A percentile compares a stretch with the other conserved stretches of the same genome.
Evolutionary conservation across 2,113 vertebrate genomes (phyloP).

Genomic region (Labeo catla): DNA sequence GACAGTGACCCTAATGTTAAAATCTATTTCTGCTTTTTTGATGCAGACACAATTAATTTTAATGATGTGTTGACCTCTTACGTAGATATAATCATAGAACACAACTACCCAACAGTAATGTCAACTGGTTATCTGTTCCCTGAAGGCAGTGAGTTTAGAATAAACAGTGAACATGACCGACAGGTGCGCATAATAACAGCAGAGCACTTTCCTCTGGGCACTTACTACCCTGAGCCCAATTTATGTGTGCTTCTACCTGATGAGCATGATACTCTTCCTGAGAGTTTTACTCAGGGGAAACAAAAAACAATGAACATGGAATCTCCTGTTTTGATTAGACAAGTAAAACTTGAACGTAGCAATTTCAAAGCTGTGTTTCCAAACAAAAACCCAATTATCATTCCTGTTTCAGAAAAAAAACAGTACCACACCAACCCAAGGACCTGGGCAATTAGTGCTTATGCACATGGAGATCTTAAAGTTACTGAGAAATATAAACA

Average conservation of each 20-base stretch:
- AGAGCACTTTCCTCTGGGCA: background rate
- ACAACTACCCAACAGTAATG: constrained; percentile 9
- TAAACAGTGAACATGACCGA: background rate
- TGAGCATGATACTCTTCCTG: background rate
- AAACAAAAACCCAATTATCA: background rate
- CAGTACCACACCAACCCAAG: fast-evolving
- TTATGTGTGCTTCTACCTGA: constrained; percentile 6
- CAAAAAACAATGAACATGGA: background rate
- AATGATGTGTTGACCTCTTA: background rate
- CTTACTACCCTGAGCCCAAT: constrained; percentile 26
- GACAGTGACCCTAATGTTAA: no score
- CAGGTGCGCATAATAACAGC: background rate
- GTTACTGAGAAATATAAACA: background rate
- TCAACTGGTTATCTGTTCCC: constrained; percentile 19
- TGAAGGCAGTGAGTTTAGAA: background rate
- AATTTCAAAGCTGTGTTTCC: background rate
- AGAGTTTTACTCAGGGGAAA: fast-evolving
- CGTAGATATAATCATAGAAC: background rate
- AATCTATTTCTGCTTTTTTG: constrained; percentile 21
- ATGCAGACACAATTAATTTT: constrained; percentile 2
- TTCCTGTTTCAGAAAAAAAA: background rate
- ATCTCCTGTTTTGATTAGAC: background rate
- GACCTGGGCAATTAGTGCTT: background rate
- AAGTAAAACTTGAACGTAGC: background rate
- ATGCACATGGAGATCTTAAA: background rate